These are phyloP conservation scores for Heliothis virescens DNA, from an alignment of 1,140 invertebrate species.

Conservation along the genomic window DNA sequence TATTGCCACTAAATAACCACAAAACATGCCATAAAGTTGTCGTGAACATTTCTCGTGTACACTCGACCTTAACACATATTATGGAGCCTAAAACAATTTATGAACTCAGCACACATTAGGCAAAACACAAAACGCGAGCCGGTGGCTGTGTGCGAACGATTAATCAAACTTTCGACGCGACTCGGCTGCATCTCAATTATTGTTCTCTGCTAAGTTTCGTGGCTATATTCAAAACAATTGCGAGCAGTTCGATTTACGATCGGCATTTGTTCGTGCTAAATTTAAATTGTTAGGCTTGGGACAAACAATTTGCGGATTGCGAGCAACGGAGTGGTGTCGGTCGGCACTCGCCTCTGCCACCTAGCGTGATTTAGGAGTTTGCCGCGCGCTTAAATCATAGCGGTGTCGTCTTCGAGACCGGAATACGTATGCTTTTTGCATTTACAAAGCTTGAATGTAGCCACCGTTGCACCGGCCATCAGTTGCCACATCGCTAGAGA, in stretches of 20 bases:
- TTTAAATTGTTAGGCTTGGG: conserved; percentile 83
- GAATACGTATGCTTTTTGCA: conserved; percentile 70
- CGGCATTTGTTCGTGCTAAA: conserved; percentile 83
- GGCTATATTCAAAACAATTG: conserved; percentile 83
- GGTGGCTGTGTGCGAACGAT: conserved; percentile 53
- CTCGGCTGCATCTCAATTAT: conserved; percentile 58
- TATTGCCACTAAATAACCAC: conserved; percentile 40
- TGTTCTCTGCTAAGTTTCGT: conserved; percentile 69
- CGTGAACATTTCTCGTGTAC: background rate
- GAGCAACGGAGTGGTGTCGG: conserved; percentile 72
- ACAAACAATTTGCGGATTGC: conserved; percentile 84
- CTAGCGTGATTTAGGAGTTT: conserved; percentile 75
- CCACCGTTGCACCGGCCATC: conserved; percentile 56
- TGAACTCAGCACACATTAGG: conserved; percentile 53
- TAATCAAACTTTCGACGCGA: conserved; percentile 74
- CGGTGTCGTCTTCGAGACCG: conserved; percentile 65
- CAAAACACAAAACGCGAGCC: conserved; percentile 36
- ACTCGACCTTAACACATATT: background rate
- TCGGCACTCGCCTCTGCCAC: conserved; percentile 68
- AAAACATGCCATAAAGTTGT: conserved; percentile 33
- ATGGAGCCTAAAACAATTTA: conserved; percentile 50
- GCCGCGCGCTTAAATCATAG: conserved; percentile 73
- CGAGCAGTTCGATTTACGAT: conserved; percentile 78
- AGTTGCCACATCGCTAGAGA: conserved; percentile 55
- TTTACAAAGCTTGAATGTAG: conserved; percentile 57